Conservation (phyloP, 2,888 invertebrate species). For the Gibbula magus region DNA sequence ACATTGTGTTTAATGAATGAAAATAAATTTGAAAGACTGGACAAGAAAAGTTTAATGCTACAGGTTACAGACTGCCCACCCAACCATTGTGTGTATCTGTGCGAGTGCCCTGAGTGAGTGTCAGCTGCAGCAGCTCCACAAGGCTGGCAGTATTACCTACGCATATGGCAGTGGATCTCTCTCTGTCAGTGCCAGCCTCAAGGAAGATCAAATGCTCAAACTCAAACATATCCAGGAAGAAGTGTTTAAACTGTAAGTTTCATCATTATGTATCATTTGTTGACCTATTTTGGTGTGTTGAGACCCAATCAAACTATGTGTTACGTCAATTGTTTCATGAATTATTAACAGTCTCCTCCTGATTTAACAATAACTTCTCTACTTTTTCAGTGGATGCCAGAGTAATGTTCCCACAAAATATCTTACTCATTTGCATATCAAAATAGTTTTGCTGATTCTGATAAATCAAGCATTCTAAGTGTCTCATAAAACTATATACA, state of each 20-base stretch:
- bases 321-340: no score
- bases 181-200: not conserved
- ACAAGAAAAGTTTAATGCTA: not conserved
- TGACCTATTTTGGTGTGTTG: not conserved
- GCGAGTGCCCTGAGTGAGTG: conserved; percentile 50
- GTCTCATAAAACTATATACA: no score
- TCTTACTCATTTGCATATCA: no score
- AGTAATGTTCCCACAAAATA: no score
- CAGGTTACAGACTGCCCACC: conserved; percentile 34
- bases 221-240: not conserved
- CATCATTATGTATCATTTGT: not conserved
- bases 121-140: conserved; percentile 39
- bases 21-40: no score
- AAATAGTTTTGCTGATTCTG: no score
- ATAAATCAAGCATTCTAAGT: no score
- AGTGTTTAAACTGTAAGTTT: conserved; percentile 8
- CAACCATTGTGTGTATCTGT: conserved; percentile 38
- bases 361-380: no score
- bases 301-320: no score
- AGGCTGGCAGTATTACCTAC: conserved; percentile 38
- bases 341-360: no score
- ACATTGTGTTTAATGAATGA: no score
- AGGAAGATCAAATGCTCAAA: not conserved
- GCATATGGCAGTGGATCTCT: conserved; percentile 33
- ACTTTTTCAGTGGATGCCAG: no score